Evolutionary conservation across 1,140 invertebrate species (phyloP).

Genomic region (Drosophila burlai): DNA sequence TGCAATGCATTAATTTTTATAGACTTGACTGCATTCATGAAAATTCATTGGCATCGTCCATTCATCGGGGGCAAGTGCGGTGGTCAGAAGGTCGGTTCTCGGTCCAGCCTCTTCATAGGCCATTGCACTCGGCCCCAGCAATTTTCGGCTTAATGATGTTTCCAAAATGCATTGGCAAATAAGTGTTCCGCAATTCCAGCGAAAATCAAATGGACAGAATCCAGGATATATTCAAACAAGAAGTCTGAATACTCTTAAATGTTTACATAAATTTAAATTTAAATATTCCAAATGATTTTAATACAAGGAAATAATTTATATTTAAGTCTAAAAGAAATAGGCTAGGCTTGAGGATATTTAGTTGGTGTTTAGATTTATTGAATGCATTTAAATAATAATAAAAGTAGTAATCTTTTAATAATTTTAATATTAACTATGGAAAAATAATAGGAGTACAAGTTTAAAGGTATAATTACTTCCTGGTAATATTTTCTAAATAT

Average conservation of each 20-base stretch:
- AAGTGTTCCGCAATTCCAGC: slow-evolving; percentile 68
- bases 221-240: not conserved
- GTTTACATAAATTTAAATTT: not conserved
- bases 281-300: not conserved
- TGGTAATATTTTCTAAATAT: not conserved
- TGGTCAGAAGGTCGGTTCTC: slow-evolving; percentile 1
- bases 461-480: not conserved
- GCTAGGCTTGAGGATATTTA: too few species aligned
- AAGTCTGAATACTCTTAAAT: slow-evolving; percentile 15
- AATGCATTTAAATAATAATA: too few species aligned
- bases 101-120: slow-evolving; percentile 66
- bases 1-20: slow-evolving; percentile 81
- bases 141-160: slow-evolving; percentile 81
- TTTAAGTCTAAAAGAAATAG: too few species aligned
- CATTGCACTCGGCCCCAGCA: slow-evolving; percentile 71
- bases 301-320: not conserved
- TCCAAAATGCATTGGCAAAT: slow-evolving; percentile 79
- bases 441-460: not conserved
- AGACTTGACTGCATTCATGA: slow-evolving; percentile 82
- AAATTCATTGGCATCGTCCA: slow-evolving; percentile 73
- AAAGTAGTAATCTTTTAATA: too few species aligned
- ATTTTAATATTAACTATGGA: too few species aligned
- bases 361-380: too few species aligned
- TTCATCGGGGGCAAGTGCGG: slow-evolving; percentile 34
- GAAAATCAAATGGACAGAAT: slow-evolving; percentile 41